A percentile compares a stretch with the other conserved stretches of the same genome.
These are phyloP conservation scores for Desmodus rotundus DNA, from an alignment of 2,113 vertebrate genomes.

Conservation along the genomic window DNA sequence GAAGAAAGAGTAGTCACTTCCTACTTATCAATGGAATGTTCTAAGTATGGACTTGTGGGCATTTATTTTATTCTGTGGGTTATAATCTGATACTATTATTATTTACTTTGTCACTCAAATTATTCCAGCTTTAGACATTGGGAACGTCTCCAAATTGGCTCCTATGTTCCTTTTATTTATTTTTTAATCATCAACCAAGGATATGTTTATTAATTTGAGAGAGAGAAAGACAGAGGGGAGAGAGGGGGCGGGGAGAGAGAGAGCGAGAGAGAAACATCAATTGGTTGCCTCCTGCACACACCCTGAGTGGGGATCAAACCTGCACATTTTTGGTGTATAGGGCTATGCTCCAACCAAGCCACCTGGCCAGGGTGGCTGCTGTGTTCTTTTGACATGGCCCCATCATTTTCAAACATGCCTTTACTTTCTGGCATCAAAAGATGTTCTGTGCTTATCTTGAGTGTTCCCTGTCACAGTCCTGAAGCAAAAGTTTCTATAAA, in stretches of 20 bases:
- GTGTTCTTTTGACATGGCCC: neutral
- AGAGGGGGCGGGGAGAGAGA: too few species aligned
- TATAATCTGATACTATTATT: neutral
- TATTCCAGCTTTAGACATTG: neutral
- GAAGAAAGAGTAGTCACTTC: neutral
- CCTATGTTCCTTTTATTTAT: neutral
- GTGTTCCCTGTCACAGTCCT: neutral
- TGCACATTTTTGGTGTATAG: too few species aligned
- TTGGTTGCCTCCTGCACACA: too few species aligned
- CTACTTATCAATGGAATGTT: neutral
- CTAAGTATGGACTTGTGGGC: neutral
- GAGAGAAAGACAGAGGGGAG: too few species aligned
- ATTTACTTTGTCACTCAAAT: neutral
- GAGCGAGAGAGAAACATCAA: too few species aligned
- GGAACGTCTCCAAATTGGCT: neutral
- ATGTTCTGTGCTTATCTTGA: neutral
- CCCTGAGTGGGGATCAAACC: too few species aligned
- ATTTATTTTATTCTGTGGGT: neutral
- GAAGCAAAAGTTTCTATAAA: neutral
- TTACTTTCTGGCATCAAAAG: neutral
- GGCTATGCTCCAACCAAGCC: too few species aligned
- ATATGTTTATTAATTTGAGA: too few species aligned
- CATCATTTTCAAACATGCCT: neutral
- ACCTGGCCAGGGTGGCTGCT: neutral
- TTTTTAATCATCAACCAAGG: too few species aligned